A percentile compares a stretch with the other conserved stretches of the same genome.
These are phyloP conservation scores for Gambusia holbrooki DNA, from an alignment of 2,113 vertebrate genomes.

Conservation along the genomic window DNA sequence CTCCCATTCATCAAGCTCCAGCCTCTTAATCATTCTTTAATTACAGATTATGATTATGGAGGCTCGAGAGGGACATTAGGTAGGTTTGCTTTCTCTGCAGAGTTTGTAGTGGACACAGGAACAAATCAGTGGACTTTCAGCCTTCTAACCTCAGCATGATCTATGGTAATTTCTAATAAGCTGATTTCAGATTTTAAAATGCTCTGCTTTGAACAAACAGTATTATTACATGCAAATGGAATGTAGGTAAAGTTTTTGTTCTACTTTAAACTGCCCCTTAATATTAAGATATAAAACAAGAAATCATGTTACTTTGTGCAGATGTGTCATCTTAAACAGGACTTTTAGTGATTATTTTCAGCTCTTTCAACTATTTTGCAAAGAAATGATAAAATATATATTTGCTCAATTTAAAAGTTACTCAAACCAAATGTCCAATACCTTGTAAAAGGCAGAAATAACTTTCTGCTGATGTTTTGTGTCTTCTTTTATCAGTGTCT, in stretches of 20 bases:
- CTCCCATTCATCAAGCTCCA: conserved; percentile 75
- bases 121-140: conserved; percentile 11
- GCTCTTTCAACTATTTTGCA: neutral
- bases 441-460: neutral
- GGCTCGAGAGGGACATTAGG: conserved; percentile 65
- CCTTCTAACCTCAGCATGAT: conserved; percentile 10
- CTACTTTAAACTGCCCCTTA: neutral
- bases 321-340: too few relatives aligned
- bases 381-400: neutral
- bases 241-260: neutral
- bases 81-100: conserved; percentile 42
- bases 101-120: conserved; percentile 24
- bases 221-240: neutral
- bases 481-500: too few relatives aligned
- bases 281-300: too few relatives aligned
- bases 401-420: neutral
- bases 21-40: conserved; percentile 84
- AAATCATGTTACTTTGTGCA: too few relatives aligned
- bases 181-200: conserved; percentile 1
- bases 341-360: neutral
- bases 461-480: too few relatives aligned
- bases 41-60: conserved; percentile 74
- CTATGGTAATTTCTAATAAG: neutral
- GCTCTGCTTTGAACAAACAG: neutral
- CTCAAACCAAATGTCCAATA: neutral